Evolutionary conservation across 2,797 vertebrate species (phyloP).

Genomic region (Peromyscus melanophrys): DNA sequence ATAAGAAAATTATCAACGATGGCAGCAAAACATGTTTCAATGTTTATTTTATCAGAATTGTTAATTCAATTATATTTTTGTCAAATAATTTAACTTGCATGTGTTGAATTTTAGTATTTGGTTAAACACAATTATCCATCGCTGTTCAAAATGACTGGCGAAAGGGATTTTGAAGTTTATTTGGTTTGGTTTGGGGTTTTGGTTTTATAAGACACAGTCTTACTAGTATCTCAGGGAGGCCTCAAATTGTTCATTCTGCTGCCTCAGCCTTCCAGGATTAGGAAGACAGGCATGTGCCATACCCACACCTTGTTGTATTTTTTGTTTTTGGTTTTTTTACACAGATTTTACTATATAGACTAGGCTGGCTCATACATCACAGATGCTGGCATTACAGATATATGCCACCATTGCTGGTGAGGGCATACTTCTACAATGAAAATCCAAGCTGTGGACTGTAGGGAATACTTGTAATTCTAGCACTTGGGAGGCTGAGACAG

Average conservation of each 20-base stretch:
- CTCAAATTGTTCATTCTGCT: background rate
- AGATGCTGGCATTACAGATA: background rate
- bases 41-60: slow-evolving; percentile 30
- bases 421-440: slow-evolving; percentile 22
- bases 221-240: background rate
- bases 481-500: background rate
- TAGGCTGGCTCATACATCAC: background rate
- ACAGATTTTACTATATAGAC: background rate
- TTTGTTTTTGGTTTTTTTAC: background rate
- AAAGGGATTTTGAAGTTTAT: background rate
- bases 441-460: background rate
- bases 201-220: background rate
- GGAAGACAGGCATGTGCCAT: background rate
- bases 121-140: slow-evolving; percentile 14
- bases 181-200: background rate
- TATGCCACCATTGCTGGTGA: background rate
- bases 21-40: slow-evolving; percentile 22
- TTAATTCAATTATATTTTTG: slow-evolving; percentile 51
- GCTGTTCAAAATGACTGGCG: slow-evolving; percentile 46
- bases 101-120: slow-evolving; percentile 39
- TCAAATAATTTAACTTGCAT: slow-evolving; percentile 12
- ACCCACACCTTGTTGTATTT: background rate
- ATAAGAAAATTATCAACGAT: slow-evolving; percentile 52
- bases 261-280: background rate
- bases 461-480: background rate